Base-by-base conservation (phyloP, 1,140 invertebrate genomes). In the Eueides isabella region DNA sequence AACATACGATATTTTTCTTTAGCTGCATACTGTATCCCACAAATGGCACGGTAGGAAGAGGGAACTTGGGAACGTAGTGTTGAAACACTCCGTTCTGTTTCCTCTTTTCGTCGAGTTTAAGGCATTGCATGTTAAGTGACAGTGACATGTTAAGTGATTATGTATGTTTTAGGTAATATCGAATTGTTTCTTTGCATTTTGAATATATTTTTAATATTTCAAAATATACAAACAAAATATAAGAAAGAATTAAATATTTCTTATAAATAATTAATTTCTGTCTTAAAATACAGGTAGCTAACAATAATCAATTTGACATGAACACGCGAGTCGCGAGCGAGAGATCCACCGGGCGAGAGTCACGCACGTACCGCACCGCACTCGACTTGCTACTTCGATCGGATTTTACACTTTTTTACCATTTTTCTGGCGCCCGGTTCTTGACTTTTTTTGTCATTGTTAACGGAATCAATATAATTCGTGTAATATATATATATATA, bases 301-400 rank as follows among this genome's bases (percentile, higher is more conserved):
- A 7, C 19, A 55, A 55, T n/a, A 73, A 91, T 91, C 87, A 85
- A 89, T 89, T 88, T 84, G 65, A 83, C 82, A 85, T 82, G 85
- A 84, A 71, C 72, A 65, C 31, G 73, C 62, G 80, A 82, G 82
- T 80, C 31, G 73, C 62, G 80, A 82, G 81, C 81, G 82, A 82
- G 81, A 80, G 82, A 87, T 83, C 87, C 75, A 76, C 38, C 72
- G 79, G 83, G 82, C 85, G 84, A 83, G 62, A 79, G 89, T 86
- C 85, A 91, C 85, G 87, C 87, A 91, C 88, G 88, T 80, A 75
- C 74, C 75, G 71, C 78, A 81, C 78, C 75, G 71, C 79, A 82
- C 78, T 75, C 61, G 62, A 71, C 65, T 66, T 16, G 35, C 12
- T 16, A 71, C 73, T 75, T 35, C 83, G 75, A 82, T 83, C 84